These are phyloP conservation scores for Heliothis virescens DNA, from an alignment of 1,140 invertebrate species.

Conservation along the genomic window DNA sequence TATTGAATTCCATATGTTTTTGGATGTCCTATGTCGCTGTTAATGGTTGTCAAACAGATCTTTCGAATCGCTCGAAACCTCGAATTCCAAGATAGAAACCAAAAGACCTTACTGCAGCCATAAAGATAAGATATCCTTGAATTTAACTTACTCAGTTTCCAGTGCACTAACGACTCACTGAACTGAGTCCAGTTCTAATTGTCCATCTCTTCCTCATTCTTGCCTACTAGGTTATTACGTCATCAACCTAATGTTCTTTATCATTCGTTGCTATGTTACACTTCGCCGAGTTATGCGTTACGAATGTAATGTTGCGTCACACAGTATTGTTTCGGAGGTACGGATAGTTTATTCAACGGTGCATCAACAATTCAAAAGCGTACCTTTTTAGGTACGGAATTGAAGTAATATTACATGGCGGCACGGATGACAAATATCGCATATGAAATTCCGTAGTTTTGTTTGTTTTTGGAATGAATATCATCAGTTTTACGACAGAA, in stretches of 20 bases:
- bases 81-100: background rate
- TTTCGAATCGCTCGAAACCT: too few species aligned
- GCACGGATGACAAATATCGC: background rate
- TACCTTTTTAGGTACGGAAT: conserved; percentile 40
- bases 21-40: background rate
- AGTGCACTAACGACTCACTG: background rate
- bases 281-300: conserved; percentile 21
- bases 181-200: conserved; percentile 29
- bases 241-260: conserved; percentile 39
- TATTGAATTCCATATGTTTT: conserved; percentile 19
- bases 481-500: background rate
- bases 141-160: background rate
- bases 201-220: conserved; percentile 16
- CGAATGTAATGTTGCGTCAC: conserved; percentile 37
- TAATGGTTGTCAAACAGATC: background rate
- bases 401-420: conserved; percentile 35
- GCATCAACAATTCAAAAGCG: conserved; percentile 43
- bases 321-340: conserved; percentile 25
- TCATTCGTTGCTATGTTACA: conserved; percentile 37
- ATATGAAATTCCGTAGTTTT: background rate
- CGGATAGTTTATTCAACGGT: conserved; percentile 41
- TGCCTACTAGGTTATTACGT: conserved; percentile 12
- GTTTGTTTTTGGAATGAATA: background rate
- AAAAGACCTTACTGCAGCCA: background rate
- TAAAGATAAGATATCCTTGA: background rate